Evolutionary conservation across 2,113 vertebrate genomes (phyloP), one percentile per base, ranked within the genome.

Genomic region (Megaceryle maxima): DNA sequence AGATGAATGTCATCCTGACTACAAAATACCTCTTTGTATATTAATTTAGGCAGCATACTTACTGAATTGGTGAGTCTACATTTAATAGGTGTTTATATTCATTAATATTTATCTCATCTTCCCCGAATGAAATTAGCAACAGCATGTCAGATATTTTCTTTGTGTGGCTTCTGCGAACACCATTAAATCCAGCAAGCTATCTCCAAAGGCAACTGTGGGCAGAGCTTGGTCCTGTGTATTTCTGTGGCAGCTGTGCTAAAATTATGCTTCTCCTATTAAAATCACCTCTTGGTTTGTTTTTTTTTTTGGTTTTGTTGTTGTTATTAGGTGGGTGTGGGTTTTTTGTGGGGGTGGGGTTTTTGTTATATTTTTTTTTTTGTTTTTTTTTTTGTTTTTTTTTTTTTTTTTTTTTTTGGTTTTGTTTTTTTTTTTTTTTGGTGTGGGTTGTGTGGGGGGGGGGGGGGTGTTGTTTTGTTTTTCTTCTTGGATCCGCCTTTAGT

Each of bases 211-310:
- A 83, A 39, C 5, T 43, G 16, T 33, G 62, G 69, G 63, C 33
- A 90, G 63, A 88, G 72, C 63, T 53, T 46, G 33, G 44, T 51
- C 44, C 79, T 79, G 39, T 1, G 16, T 39, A n/a, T 39, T 91
- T 87, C 74, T 87, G 82, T 9, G 16, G 85, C 57, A 93, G 76
- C 82, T 92, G 78, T 60, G 90, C 35, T 83, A 93, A 96, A 96
- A 94, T 87, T 63, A 64, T 24, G 53, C 46, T 86, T 59, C 56
- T 77, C 39, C 33, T 56, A 18, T 69, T 80, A 77, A 83, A 91
- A 92, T 35, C 59, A 93, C 43, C 6, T 6, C 24, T 25, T 51
- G 22, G 13, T 51, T 51, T 24, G 22, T 25, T 13, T 25, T 25
- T 50, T 51, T 48, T n/a, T n/a, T n/a, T n/a, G 46, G 46, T 48